A percentile compares a stretch with the other conserved stretches of the same genome.
phyloP scores from a whole-genome alignment of 2,797 vertebrate species.

The Vireo griseus region DNA sequence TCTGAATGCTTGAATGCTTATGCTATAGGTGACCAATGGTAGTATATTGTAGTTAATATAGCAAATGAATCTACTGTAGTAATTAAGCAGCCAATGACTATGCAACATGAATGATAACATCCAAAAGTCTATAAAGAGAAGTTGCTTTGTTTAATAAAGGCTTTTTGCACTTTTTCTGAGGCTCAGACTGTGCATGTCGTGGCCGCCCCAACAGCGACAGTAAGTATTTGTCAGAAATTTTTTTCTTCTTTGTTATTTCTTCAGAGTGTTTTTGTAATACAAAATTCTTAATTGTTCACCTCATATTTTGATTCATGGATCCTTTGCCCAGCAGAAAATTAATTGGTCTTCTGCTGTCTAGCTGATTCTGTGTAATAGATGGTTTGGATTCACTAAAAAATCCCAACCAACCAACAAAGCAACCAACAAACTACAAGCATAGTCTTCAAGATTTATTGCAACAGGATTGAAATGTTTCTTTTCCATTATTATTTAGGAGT shows the following conservation, averaged over 20 bases:
- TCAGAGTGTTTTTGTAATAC: background rate
- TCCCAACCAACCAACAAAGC: background rate
- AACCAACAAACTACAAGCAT: background rate
- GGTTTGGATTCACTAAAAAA: background rate
- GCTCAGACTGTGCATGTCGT: too few relatives aligned
- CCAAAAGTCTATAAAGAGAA: too few relatives aligned
- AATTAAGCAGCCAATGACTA: too few relatives aligned
- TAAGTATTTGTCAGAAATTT: background rate
- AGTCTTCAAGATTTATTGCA: background rate
- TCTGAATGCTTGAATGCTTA: too few relatives aligned
- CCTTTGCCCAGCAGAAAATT: background rate
- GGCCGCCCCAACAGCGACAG: too few relatives aligned
- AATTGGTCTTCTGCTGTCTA: background rate
- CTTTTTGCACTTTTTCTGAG: too few relatives aligned
- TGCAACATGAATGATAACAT: too few relatives aligned
- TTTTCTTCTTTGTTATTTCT: background rate
- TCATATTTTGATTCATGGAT: rapidly evolving
- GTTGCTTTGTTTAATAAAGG: too few relatives aligned
- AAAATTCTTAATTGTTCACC: background rate
- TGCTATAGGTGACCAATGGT: too few relatives aligned
- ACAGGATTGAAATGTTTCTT: background rate
- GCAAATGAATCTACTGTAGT: too few relatives aligned
- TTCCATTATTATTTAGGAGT: background rate
- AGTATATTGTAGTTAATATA: too few relatives aligned
- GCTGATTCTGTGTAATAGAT: background rate